These are phyloP conservation scores for Pogonomyrmex californicus DNA, from an alignment of 1,140 invertebrate genomes.

Conservation along the genomic window DNA sequence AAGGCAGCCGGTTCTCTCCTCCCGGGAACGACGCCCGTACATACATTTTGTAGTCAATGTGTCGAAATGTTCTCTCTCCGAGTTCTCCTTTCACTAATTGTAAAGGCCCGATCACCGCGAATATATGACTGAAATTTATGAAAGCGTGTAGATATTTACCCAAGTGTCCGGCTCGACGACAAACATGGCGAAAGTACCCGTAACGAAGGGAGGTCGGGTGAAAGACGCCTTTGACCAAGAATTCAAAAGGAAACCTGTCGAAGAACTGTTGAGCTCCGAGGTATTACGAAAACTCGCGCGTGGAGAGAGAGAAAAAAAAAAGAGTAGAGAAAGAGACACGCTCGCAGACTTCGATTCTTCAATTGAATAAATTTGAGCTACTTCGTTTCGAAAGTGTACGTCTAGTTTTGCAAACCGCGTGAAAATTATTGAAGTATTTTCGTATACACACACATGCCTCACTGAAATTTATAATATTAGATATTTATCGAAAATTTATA, in stretches of 20 bases:
- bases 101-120: constrained; percentile 50
- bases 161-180: constrained; percentile 14
- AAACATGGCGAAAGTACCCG: constrained; percentile 13
- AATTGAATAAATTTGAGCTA: constrained; percentile 5
- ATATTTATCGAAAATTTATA: too few species aligned
- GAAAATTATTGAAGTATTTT: not conserved
- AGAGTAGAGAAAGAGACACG: not conserved
- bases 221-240: constrained; percentile 61
- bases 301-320: too few species aligned
- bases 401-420: not conserved
- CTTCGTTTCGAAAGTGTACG: constrained; percentile 10
- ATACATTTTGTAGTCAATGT: constrained; percentile 68
- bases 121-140: constrained; percentile 71
- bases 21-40: constrained; percentile 16
- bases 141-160: constrained; percentile 55
- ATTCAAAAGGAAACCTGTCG: constrained; percentile 62
- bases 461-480: not conserved
- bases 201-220: constrained; percentile 15
- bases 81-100: constrained; percentile 76
- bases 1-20: constrained; percentile 42
- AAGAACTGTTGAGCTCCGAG: too few species aligned
- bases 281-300: constrained; percentile 62
- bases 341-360: not conserved
- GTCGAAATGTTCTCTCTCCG: constrained; percentile 63
- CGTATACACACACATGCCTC: not conserved